Base-by-base conservation (phyloP, 2,888 invertebrate species). In the Idaea dimidiata region DNA sequence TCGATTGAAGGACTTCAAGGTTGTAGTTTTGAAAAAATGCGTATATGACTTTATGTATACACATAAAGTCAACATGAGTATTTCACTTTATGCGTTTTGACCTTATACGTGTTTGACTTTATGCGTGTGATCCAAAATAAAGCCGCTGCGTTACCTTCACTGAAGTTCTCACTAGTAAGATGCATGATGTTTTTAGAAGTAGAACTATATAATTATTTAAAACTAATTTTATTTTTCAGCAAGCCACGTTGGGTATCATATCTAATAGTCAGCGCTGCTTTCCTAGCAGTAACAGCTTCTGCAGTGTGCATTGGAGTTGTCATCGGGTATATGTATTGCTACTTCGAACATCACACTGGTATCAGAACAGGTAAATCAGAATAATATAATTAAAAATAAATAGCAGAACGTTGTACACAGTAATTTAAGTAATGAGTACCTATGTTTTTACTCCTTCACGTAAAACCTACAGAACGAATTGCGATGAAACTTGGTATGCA, bases 361-460 rank as follows among this genome's bases (percentile, higher is more conserved):
- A 59, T 75, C 24, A 67, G 62, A 62, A 63, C 69, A 68, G 72
- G 78, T 76, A 66, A 62, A 59, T 57, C 57, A 5, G 53, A 31
- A 16, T 61, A 2, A 32, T 55, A n/a, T 17, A 55, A 7, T 55
- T 55, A 4, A 55, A n/a, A 16, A n/a, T n/a, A 17, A 17, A 56
- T 58, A 17, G 7, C 5, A 10, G 43, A 10, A 43, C 43, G 6
- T 43, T 1, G 8, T 43, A 43, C 14, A 43, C 43, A 8, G 43
- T 10, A 24, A 24, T 3, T 24, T 24, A 24, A 1, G 24, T 5
- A 24, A 24, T 5, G 5, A 24, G 24, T n/a, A n/a, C n/a, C n/a
- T n/a, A n/a, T n/a, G 24, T 24, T 24, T 24, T 24, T 24, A 24
- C 24, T 24, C n/a, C n/a, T n/a, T n/a, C n/a, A n/a, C n/a, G n/a